Percentiles rank a stretch among this genome's conserved stretches.
Evolutionary conservation across 2,888 invertebrate genomes (phyloP).

Genomic region (Deroplatys truncata): DNA sequence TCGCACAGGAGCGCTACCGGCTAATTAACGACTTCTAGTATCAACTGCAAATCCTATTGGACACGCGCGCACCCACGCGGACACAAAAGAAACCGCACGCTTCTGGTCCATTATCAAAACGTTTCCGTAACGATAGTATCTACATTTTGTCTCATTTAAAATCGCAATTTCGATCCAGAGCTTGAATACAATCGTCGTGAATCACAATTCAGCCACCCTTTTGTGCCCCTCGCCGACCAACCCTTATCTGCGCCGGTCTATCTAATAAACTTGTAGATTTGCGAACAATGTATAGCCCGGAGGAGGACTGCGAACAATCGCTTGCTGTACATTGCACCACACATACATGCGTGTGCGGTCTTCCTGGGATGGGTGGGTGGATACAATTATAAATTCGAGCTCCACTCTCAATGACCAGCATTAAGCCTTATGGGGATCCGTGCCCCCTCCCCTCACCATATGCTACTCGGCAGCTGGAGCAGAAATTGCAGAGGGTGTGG

Average conservation of each 20-base stretch:
- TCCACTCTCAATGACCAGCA: background rate
- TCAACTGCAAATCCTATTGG: background rate
- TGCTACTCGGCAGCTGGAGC: background rate
- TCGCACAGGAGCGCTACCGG: background rate
- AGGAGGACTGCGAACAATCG: background rate
- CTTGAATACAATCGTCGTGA: background rate
- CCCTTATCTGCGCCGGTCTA: background rate
- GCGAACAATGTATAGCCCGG: background rate
- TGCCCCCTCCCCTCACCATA: background rate
- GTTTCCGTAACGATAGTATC: background rate
- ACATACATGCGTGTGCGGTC: background rate
- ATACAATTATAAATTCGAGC: conserved; percentile 4
- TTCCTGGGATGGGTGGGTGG: background rate
- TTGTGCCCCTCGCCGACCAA: background rate
- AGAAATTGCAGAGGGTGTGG: background rate
- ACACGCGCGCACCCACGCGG: background rate
- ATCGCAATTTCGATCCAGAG: background rate
- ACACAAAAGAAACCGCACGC: background rate
- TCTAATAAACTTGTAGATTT: background rate
- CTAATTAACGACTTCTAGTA: background rate
- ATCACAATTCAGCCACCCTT: background rate
- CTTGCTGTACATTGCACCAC: background rate
- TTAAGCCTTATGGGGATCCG: background rate
- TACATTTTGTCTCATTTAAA: background rate
- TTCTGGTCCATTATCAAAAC: background rate